These are phyloP conservation scores for Fragum fragum DNA, from an alignment of 2,888 invertebrate genomes.

Conservation along the genomic window DNA sequence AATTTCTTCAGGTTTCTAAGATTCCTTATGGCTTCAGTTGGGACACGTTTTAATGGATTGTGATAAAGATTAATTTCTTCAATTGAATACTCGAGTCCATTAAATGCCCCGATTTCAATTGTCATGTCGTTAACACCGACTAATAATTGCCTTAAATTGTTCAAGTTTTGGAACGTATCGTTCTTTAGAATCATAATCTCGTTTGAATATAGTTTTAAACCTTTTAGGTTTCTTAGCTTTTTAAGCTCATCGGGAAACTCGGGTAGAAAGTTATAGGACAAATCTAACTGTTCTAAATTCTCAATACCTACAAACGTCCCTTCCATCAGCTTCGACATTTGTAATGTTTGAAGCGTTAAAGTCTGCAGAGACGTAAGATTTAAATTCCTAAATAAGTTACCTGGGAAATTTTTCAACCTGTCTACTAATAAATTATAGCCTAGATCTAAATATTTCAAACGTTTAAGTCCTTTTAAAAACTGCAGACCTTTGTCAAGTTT, in stretches of 20 bases:
- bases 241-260: constrained; percentile 58
- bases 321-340: constrained; percentile 55
- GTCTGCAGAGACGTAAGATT: constrained; percentile 49
- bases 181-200: constrained; percentile 58
- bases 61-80: constrained; percentile 69
- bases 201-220: constrained; percentile 62
- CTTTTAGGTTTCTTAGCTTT: constrained; percentile 54
- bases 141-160: constrained; percentile 57
- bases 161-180: constrained; percentile 56
- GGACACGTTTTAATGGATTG: constrained; percentile 65
- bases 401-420: constrained; percentile 56
- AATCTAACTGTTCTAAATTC: constrained; percentile 60
- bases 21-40: constrained; percentile 59
- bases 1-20: constrained; percentile 59
- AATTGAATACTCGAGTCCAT: constrained; percentile 63
- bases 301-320: constrained; percentile 62
- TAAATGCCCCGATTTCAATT: constrained; percentile 65
- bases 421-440: constrained; percentile 59
- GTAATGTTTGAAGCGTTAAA: constrained; percentile 56
- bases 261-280: constrained; percentile 61
- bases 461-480: constrained; percentile 52
- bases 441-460: constrained; percentile 56
- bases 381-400: constrained; percentile 50
- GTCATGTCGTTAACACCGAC: constrained; percentile 70
- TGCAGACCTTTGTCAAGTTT: constrained; percentile 54